A percentile compares a stretch with the other conserved stretches of the same genome.
These are phyloP conservation scores for Hemicordylus capensis DNA, from an alignment of 2,113 vertebrate genomes.

Conservation along the genomic window DNA sequence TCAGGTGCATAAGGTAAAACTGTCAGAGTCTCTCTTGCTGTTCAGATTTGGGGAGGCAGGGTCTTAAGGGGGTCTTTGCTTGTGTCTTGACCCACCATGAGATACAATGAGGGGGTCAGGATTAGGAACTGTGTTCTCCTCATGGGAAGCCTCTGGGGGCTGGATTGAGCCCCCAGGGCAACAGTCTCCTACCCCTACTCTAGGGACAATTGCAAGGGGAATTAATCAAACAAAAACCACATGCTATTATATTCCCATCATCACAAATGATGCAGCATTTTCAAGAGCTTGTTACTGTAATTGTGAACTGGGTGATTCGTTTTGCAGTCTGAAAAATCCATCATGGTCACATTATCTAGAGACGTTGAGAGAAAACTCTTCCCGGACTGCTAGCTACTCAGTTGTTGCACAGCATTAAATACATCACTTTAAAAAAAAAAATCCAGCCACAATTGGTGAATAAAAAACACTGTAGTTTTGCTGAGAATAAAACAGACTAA, in stretches of 20 bases:
- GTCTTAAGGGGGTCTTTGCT: too few species aligned
- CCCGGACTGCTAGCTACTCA: conserved; percentile 31
- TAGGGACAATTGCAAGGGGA: conserved; percentile 32
- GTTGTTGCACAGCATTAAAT: conserved; percentile 32
- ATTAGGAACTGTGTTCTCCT: background rate
- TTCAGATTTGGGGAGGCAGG: too few species aligned
- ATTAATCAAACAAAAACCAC: conserved; percentile 59
- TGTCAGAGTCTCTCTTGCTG: too few species aligned
- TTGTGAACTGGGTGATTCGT: conserved; percentile 20
- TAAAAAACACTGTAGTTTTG: conserved; percentile 23
- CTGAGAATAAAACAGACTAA: conserved; percentile 9
- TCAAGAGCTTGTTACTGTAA: conserved; percentile 41
- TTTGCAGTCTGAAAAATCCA: conserved; percentile 14
- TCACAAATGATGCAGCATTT: conserved; percentile 32
- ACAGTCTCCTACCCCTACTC: background rate
- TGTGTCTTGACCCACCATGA: too few species aligned
- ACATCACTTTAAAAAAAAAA: conserved; percentile 36
- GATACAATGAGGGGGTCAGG: background rate
- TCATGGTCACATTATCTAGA: conserved; percentile 36
- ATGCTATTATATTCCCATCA: conserved; percentile 48
- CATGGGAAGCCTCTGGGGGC: background rate
- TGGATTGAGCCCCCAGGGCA: background rate
- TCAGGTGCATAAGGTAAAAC: too few species aligned
- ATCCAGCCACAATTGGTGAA: background rate
- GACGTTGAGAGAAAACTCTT: conserved; percentile 48